phyloP scores from a whole-genome alignment of 2,797 vertebrate species.

The Chelonia mydas region DNA sequence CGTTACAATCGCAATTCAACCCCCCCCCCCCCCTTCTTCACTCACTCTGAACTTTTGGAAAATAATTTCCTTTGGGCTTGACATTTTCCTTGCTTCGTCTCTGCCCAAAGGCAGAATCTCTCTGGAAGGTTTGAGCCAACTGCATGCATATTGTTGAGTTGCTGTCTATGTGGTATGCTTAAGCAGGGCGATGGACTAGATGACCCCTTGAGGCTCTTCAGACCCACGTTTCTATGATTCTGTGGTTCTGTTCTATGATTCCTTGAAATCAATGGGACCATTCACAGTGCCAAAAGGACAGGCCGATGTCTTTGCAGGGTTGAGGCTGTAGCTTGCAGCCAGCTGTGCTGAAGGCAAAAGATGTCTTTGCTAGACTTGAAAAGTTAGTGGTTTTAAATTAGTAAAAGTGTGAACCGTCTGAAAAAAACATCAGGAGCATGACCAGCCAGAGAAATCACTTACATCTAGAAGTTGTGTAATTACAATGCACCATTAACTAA shows the following conservation, averaged over 20 bases:
- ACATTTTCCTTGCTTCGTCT: not conserved
- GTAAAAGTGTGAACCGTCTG: not conserved
- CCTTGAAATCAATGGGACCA: not conserved
- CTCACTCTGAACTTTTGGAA: fast-evolving
- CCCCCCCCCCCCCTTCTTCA: fast-evolving
- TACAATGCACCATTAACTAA: not conserved
- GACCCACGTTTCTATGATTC: not conserved
- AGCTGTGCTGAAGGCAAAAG: not conserved
- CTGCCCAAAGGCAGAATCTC: not conserved
- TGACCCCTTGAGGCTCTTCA: not conserved
- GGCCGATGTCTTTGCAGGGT: not conserved
- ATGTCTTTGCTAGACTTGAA: not conserved
- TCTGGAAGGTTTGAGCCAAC: not conserved
- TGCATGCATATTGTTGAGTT: not conserved
- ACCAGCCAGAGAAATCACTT: not conserved
- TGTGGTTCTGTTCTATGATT: not conserved
- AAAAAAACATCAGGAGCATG: not conserved
- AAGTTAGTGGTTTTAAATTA: not conserved
- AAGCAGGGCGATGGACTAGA: not conserved
- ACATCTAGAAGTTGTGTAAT: not conserved
- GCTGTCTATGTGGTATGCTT: not conserved
- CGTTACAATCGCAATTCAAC: fast-evolving
- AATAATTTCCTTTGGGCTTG: not conserved
- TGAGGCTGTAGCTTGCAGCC: not conserved
- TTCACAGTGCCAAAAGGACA: not conserved